Evolutionary conservation across 2,113 vertebrate genomes (phyloP).

Genomic region (Camelus bactrianus): DNA sequence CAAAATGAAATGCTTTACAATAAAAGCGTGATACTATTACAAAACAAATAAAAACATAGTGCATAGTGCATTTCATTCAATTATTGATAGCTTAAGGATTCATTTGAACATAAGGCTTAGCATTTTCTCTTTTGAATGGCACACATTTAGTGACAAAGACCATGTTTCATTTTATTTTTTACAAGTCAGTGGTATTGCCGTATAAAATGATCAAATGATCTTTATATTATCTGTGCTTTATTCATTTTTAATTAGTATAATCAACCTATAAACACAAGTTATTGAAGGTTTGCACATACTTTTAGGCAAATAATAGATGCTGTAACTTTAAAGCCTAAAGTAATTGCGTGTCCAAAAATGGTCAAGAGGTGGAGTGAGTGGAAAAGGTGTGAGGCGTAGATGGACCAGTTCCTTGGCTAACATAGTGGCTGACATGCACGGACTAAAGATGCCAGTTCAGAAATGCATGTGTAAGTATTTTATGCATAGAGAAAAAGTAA

Average conservation of each 20-base stretch:
- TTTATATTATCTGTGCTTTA: neutral
- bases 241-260: neutral
- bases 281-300: neutral
- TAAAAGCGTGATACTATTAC: neutral
- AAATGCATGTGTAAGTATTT: neutral
- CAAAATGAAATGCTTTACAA: constrained; percentile 17
- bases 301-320: neutral
- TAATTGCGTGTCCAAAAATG: neutral
- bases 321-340: neutral
- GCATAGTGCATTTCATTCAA: neutral
- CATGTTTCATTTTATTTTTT: neutral
- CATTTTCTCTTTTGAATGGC: neutral
- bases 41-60: neutral
- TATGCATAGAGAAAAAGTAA: neutral
- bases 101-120: neutral
- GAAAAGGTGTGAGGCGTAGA: neutral
- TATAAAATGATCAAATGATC: constrained; percentile 31
- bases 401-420: neutral
- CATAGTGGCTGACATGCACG: neutral
- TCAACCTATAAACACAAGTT: neutral
- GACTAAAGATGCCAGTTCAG: neutral
- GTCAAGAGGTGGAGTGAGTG: neutral
- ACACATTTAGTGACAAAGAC: neutral
- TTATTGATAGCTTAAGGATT: neutral
- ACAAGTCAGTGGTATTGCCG: neutral